Conservation (phyloP, 92 coral and sea anemone genomes). For the Galaxea fascicularis region DNA sequence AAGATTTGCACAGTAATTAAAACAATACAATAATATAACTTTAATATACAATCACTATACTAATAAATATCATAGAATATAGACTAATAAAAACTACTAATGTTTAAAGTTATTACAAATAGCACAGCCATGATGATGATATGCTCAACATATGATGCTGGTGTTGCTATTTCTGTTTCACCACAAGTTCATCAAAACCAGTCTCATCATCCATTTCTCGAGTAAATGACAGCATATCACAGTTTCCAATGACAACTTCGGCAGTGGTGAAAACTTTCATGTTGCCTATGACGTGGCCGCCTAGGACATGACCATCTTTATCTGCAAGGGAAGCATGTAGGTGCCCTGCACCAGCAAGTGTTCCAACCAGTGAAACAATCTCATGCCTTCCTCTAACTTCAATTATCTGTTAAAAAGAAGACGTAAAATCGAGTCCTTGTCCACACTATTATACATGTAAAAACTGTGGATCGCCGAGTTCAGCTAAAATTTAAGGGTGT, state of each 20-base stretch:
- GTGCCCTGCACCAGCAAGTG: slow-evolving; percentile 84
- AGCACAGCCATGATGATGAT: no score
- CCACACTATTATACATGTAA: neutral
- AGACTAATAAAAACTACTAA: no score
- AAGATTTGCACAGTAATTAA: no score
- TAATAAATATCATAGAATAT: no score
- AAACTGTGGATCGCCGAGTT: no score
- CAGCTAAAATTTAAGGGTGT: no score
- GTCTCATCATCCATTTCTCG: slow-evolving; percentile 77
- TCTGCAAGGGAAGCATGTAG: slow-evolving; percentile 88
- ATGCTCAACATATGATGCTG: neutral
- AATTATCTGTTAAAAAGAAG: slow-evolving; percentile 45
- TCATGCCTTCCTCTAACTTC: slow-evolving; percentile 76
- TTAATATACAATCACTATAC: no score
- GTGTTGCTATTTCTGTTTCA: slow-evolving; percentile 23
- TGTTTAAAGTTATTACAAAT: no score
- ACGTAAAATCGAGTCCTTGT: neutral
- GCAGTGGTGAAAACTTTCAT: slow-evolving; percentile 94
- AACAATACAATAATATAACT: no score
- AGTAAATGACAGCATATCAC: slow-evolving; percentile 57
- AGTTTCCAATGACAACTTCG: slow-evolving; percentile 89
- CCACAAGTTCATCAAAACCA: slow-evolving; percentile 82
- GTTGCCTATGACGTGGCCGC: slow-evolving; percentile 92
- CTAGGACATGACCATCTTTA: slow-evolving; percentile 79
- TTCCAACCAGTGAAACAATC: slow-evolving; percentile 93